phyloP scores from a whole-genome alignment of 2,797 vertebrate species.

The Hippoglossus hippoglossus region DNA sequence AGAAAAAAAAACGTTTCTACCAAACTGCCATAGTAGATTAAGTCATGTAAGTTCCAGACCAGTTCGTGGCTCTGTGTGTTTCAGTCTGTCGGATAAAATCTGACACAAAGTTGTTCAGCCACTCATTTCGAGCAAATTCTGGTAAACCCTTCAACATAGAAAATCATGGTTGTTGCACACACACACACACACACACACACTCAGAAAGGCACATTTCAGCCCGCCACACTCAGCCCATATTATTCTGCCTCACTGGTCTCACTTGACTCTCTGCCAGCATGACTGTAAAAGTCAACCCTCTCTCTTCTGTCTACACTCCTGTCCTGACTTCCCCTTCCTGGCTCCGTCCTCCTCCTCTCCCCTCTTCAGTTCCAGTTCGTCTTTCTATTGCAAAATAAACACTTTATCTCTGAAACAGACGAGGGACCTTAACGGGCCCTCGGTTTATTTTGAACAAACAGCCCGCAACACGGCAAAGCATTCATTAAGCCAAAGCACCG shows the following conservation, averaged over 20 bases:
- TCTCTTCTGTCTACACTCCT: constrained; percentile 29
- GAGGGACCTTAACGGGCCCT: constrained; percentile 7
- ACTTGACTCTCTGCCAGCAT: constrained; percentile 79
- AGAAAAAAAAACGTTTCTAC: constrained; percentile 12
- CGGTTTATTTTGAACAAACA: constrained; percentile 48
- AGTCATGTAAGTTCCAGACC: constrained; percentile 27
- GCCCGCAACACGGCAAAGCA: constrained; percentile 20
- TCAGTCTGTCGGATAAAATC: constrained; percentile 47
- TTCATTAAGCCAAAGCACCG: constrained; percentile 39
- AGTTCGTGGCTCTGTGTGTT: constrained; percentile 34
- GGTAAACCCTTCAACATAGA: constrained; percentile 18
- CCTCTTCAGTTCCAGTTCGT: constrained; percentile 13
- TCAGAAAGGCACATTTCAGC: constrained; percentile 54
- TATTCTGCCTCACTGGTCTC: constrained; percentile 74
- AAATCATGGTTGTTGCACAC: constrained; percentile 37
- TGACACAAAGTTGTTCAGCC: constrained; percentile 63
- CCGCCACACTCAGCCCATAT: constrained; percentile 62
- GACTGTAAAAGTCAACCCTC: constrained; percentile 57
- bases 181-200: constrained; percentile 31
- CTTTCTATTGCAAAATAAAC: constrained; percentile 27
- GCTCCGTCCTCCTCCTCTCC: constrained; percentile 15
- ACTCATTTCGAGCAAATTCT: constrained; percentile 56
- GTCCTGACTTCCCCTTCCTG: constrained; percentile 32
- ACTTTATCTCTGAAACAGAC: constrained; percentile 12
- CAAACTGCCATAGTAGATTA: constrained; percentile 21